Evolutionary conservation across 2,888 invertebrate genomes (phyloP).

Genomic region (Dasysyrphus tricinctus): DNA sequence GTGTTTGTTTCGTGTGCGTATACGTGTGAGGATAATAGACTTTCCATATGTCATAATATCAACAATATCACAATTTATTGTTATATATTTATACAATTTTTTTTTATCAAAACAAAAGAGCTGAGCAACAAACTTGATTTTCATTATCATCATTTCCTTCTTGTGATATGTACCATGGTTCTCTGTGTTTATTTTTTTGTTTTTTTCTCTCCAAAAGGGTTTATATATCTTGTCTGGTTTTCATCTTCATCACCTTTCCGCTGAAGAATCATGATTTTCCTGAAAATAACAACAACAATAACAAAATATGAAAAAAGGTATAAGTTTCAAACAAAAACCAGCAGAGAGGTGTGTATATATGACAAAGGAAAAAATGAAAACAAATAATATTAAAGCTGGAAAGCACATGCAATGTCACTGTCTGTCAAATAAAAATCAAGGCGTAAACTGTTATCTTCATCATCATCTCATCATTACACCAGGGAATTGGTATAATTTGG

Average conservation of each 20-base stretch:
- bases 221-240: conserved; percentile 57
- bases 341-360: not conserved
- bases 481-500: conserved; percentile 17
- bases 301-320: conserved; percentile 16
- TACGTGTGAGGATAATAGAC: conserved; percentile 33
- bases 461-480: conserved; percentile 35
- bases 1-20: conserved; percentile 1
- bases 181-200: conserved; percentile 15
- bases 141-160: conserved; percentile 56
- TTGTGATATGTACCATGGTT: not conserved
- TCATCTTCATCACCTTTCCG: conserved; percentile 64
- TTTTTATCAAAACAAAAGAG: conserved; percentile 73
- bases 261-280: conserved; percentile 36
- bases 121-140: conserved; percentile 71
- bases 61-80: conserved; percentile 73
- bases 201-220: not conserved
- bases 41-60: conserved; percentile 71
- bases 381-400: conserved; percentile 40
- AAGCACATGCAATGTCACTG: conserved; percentile 69
- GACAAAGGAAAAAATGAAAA: conserved; percentile 31
- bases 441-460: conserved; percentile 70
- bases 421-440: conserved; percentile 71
- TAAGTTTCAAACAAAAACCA: conserved; percentile 16
- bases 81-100: conserved; percentile 34
- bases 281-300: conserved; percentile 4